These are phyloP conservation scores for Actenoides lindsayi DNA, from an alignment of 2,113 vertebrate genomes.

Conservation along the genomic window DNA sequence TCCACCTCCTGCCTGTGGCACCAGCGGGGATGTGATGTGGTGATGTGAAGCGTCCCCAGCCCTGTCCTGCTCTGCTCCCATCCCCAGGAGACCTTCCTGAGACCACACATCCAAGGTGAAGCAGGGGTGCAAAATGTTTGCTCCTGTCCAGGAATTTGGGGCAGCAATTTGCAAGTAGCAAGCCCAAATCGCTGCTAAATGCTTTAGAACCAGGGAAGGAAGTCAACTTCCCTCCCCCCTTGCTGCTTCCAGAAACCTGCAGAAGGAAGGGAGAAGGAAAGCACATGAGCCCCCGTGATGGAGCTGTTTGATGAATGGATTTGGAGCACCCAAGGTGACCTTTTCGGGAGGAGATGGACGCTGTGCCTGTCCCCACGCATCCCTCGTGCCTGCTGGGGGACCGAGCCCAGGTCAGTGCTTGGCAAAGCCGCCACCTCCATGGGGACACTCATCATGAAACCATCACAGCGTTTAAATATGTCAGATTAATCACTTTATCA, in stretches of 20 bases:
- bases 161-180: not conserved
- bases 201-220: not conserved
- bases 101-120: fast-evolving
- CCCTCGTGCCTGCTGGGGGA: fast-evolving
- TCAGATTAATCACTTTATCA: constrained; percentile 28
- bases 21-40: fast-evolving
- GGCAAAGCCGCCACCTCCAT: not conserved
- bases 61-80: not conserved
- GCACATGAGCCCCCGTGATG: fast-evolving
- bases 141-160: not conserved
- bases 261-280: not conserved
- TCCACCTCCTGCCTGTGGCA: not conserved
- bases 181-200: no score
- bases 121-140: fast-evolving
- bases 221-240: no score
- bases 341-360: fast-evolving
- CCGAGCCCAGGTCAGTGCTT: fast-evolving
- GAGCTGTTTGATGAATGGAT: not conserved
- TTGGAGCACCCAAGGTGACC: not conserved
- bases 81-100: not conserved
- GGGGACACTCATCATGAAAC: not conserved
- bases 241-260: not conserved
- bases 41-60: not conserved
- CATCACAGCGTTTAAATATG: not conserved
- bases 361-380: fast-evolving